phyloP scores from a whole-genome alignment of 2,797 vertebrate species.

The Enteromius viviparus region DNA sequence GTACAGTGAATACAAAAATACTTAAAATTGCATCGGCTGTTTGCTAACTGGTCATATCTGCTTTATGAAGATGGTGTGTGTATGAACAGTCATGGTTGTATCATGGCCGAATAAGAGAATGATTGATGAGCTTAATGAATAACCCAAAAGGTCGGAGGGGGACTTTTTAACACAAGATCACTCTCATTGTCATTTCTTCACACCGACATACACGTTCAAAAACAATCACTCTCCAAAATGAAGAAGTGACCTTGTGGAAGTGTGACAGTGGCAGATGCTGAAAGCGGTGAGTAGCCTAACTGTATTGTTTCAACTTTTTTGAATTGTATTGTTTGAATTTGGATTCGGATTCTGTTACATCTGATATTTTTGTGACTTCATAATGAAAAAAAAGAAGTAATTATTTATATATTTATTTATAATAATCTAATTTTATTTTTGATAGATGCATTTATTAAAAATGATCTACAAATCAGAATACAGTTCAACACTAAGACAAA shows the following conservation, averaged over 20 bases:
- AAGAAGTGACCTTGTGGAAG: neutral
- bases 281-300: constrained; percentile 6
- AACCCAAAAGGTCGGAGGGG: neutral
- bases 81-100: neutral
- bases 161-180: neutral
- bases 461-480: neutral
- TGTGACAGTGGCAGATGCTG: neutral
- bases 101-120: neutral
- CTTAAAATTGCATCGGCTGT: neutral
- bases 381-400: neutral
- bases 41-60: neutral
- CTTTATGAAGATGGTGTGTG: neutral
- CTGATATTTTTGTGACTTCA: neutral
- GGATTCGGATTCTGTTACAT: neutral
- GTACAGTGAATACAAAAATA: neutral
- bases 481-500: neutral
- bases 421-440: neutral
- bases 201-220: neutral
- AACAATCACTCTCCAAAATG: neutral
- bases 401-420: too few relatives aligned
- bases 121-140: constrained; percentile 35
- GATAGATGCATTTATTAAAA: neutral
- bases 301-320: neutral
- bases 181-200: constrained; percentile 4
- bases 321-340: too few relatives aligned